Conservation (phyloP, 2,113 vertebrate genomes). For the Oncorhynchus gorbuscha region DNA sequence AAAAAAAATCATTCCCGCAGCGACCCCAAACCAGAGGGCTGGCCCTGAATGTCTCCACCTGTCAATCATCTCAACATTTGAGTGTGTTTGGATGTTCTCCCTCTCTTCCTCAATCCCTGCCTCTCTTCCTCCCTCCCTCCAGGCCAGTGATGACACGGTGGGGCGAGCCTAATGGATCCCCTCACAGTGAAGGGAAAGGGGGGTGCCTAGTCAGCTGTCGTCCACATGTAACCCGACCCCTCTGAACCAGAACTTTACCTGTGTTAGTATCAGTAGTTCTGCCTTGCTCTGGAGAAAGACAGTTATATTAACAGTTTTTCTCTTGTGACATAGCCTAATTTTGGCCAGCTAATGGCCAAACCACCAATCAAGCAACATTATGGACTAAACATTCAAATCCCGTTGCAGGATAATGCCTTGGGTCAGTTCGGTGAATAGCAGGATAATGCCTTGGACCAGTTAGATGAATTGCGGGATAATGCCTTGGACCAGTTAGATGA, state of each 20-base stretch:
- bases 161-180: background rate
- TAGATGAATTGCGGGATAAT: too few species aligned
- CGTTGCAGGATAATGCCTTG: too few species aligned
- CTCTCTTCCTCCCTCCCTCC: background rate
- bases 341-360: too few species aligned
- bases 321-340: background rate
- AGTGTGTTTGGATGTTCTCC: background rate
- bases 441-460: too few species aligned
- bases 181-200: background rate
- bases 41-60: constrained; percentile 52
- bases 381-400: too few species aligned
- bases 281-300: background rate
- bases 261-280: background rate
- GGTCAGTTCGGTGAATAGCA: too few species aligned
- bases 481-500: too few species aligned
- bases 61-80: constrained; percentile 55
- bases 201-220: too few species aligned
- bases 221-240: too few species aligned
- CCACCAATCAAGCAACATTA: too few species aligned
- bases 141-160: background rate
- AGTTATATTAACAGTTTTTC: too few species aligned
- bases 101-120: background rate
- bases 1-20: constrained; percentile 16
- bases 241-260: background rate
- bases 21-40: constrained; percentile 53